Evolutionary conservation across 2,113 vertebrate species (phyloP).

Genomic region (Neolamprologus falcicula): DNA sequence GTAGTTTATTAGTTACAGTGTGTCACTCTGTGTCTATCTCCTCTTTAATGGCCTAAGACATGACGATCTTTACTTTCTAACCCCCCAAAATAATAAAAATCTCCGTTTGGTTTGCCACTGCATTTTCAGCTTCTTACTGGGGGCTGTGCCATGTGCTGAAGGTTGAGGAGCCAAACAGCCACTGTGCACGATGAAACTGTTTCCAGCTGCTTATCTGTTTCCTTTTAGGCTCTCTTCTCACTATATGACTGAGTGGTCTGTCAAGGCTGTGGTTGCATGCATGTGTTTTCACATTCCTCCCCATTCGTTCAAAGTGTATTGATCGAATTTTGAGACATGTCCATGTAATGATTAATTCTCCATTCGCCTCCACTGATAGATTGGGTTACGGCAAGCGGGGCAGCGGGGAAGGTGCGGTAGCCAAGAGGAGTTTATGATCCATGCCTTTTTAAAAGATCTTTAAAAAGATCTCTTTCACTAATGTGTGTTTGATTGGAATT

Average conservation of each 20-base stretch:
- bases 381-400: conserved; percentile 70
- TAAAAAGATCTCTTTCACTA: conserved; percentile 18
- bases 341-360: conserved; percentile 77
- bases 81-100: neutral
- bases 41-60: neutral
- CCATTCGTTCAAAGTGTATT: conserved; percentile 62
- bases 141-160: neutral
- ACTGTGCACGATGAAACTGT: neutral
- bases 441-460: conserved; percentile 10
- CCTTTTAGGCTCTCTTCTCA: conserved; percentile 24
- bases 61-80: neutral
- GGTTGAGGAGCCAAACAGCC: neutral
- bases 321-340: conserved; percentile 74
- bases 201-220: neutral
- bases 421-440: neutral
- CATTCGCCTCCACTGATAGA: conserved; percentile 82
- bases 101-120: neutral
- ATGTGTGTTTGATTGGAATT: conserved; percentile 1
- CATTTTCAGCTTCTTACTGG: neutral
- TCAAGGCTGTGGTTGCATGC: conserved; percentile 72
- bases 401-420: neutral
- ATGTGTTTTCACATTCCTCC: conserved; percentile 63
- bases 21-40: neutral
- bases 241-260: conserved; percentile 76
- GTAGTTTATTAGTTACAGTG: neutral